Evolutionary conservation across 2,797 vertebrate species (phyloP).

Genomic region (Microcaecilia unicolor): DNA sequence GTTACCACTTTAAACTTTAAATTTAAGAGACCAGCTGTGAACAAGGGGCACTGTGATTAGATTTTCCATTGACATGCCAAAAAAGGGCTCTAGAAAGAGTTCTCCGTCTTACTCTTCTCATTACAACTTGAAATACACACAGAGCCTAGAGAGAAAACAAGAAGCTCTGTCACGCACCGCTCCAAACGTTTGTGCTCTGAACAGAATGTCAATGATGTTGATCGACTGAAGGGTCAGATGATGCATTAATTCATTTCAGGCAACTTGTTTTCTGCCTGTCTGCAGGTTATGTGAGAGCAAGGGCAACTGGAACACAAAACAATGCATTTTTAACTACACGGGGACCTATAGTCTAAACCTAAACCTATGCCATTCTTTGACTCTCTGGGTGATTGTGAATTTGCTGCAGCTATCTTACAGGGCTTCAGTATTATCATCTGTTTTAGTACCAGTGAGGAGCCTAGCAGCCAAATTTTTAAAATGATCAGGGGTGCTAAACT

Average conservation of each 20-base stretch:
- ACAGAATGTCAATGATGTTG: too few species aligned
- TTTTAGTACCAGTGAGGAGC: too few species aligned
- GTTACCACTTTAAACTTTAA: too few species aligned
- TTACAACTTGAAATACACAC: too few species aligned
- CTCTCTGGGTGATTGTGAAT: not conserved
- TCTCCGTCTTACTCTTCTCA: too few species aligned
- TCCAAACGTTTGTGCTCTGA: too few species aligned
- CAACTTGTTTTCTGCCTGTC: not conserved
- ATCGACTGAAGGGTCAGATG: not conserved
- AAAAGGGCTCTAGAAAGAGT: constrained; percentile 39
- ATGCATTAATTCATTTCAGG: not conserved
- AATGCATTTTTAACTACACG: not conserved
- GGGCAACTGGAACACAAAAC: not conserved
- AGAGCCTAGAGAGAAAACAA: too few species aligned
- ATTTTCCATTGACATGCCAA: constrained; percentile 28
- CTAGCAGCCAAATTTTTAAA: too few species aligned
- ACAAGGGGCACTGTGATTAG: constrained; percentile 32
- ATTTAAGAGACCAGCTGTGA: too few species aligned
- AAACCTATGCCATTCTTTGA: not conserved
- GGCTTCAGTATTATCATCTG: fast-evolving
- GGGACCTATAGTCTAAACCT: fast-evolving
- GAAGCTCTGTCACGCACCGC: too few species aligned
- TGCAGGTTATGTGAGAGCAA: not conserved
- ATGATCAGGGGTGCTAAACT: too few species aligned
- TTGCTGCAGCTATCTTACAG: not conserved